These are phyloP conservation scores for Teinopalpus imperialis DNA, from an alignment of 2,888 invertebrate genomes.

Conservation along the genomic window DNA sequence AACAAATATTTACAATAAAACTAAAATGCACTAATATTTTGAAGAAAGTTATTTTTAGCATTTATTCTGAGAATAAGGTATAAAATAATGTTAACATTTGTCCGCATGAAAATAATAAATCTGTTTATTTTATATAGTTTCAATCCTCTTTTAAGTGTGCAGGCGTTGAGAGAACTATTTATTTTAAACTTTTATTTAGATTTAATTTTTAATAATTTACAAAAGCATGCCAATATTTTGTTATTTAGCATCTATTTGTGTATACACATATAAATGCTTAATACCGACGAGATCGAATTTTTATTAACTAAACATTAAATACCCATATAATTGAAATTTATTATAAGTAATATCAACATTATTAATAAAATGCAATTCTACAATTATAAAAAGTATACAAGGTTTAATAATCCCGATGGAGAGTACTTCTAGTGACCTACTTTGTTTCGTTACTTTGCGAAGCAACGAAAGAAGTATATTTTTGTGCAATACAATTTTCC, in stretches of 20 bases:
- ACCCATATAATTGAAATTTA: too few species aligned
- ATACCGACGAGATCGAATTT: too few species aligned
- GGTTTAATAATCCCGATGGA: slow-evolving; percentile 6
- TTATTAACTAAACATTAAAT: too few species aligned
- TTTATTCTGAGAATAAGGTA: slow-evolving; percentile 4
- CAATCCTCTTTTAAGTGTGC: not conserved
- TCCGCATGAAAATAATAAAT: slow-evolving; percentile 1
- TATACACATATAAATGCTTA: too few species aligned
- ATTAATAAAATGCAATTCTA: not conserved
- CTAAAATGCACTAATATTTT: slow-evolving; percentile 11
- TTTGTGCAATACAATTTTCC: too few species aligned
- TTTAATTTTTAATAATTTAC: too few species aligned
- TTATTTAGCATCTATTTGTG: too few species aligned
- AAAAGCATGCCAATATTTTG: too few species aligned
- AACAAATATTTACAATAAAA: slow-evolving; percentile 10
- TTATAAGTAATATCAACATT: too few species aligned
- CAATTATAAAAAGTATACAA: slow-evolving; percentile 7
- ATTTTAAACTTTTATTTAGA: not conserved
- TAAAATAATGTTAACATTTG: not conserved
- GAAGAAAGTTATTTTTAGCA: slow-evolving; percentile 2
- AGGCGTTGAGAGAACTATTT: not conserved
- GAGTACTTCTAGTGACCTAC: slow-evolving; percentile 11
- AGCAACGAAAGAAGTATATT: slow-evolving; percentile 4
- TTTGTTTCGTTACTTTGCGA: slow-evolving; percentile 15
- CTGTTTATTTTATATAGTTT: slow-evolving; percentile 1